Base-by-base conservation (phyloP, 2,888 invertebrate genomes). In the Philopedon plagiatum region DNA sequence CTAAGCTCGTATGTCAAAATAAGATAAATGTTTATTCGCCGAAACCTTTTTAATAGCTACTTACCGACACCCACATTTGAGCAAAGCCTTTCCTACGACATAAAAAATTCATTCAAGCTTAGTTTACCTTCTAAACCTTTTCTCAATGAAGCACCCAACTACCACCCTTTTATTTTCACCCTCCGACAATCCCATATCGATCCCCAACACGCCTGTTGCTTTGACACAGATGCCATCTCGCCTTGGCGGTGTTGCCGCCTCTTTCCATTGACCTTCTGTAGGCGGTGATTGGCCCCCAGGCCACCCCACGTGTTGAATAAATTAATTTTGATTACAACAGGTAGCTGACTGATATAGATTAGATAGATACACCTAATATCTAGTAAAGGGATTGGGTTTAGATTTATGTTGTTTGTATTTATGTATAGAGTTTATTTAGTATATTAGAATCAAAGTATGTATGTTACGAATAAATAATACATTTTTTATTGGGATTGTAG, bases 231-330 rank as follows among this genome's bases (percentile, higher is more conserved):
- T 61, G 60, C 60, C 70, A 57, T 61, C 41, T 34, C 54, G 32
- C 29, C 21, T 2, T n/a, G 2, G 19, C 70, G 29, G 13, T 34
- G 66, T 71, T 71, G 71, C 71, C 71, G 39, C 39, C 13, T 39
- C 39, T 39, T 15, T n/a, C 15, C 39, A 39, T 66, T 71, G 71
- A 71, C 71, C 71, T 71, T 66, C 44, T 44, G 60, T 44, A 61
- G 32, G 37, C 41, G 62, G 64, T 60, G 54, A 29, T 65, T 34
- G 37, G 56, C 56, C 56, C 65, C 19, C 26, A 26, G 32, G 26
- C 51, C 32, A 23, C 68, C 63, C 64, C 70, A 70, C 70, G 70
- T 70, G 70, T 70, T 70, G 64, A 64, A 64, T 70, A 64, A 70
- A 70, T 70, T 57, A 70, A 58, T 70, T 58, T 70, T 44, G 49